Evolutionary conservation across 2,888 invertebrate genomes (phyloP), one percentile per base, ranked within the genome.

Genomic region (Orthosia cruda): DNA sequence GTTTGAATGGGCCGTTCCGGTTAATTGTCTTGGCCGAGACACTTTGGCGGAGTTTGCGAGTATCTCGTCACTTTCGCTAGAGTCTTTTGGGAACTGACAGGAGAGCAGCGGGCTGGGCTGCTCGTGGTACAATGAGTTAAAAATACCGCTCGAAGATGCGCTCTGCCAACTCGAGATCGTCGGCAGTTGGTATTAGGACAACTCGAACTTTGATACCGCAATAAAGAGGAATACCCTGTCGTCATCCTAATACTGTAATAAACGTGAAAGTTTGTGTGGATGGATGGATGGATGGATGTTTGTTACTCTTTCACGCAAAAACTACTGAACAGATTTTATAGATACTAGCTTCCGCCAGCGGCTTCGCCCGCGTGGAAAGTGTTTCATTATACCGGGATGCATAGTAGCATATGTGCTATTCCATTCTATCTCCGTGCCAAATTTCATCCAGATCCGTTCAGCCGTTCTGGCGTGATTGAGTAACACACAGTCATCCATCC

Each of bases 111-210:
- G 89, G 92, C 94, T 92, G 93, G 93, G 94, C 94, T 92, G 96
- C 94, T 92, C 93, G 93, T 94, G 92, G 93, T 93, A 96, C 94
- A 96, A 95, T 96, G 96, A 96, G 96, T 96, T 96, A 96, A 96
- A 96, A 96, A 96, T 96, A 96, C 84, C 96, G 95, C 95, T 95
- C 95, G 83, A 95, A 96, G 96, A 96, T 95, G 95, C 94, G 95
- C 96, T 93, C 93, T 96, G 96, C 96, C 96, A 96, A 96, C 92
- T 95, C 93, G 90, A 91, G 85, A 91, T 90, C 92, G 92, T 88
- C 91, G 91, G 90, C 91, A 88, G 90, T 91, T 92, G 89, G 92
- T 92, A 93, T 93, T 94, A 93, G 92, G 94, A 93, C 93, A 94
- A 93, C 93, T 93, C 94, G 94, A 94, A 93, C 95, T 95, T 94